A percentile compares a stretch with the other conserved stretches of the same genome.
Evolutionary conservation across 2,888 invertebrate species (phyloP).

Genomic region (Pollenia amentaria): DNA sequence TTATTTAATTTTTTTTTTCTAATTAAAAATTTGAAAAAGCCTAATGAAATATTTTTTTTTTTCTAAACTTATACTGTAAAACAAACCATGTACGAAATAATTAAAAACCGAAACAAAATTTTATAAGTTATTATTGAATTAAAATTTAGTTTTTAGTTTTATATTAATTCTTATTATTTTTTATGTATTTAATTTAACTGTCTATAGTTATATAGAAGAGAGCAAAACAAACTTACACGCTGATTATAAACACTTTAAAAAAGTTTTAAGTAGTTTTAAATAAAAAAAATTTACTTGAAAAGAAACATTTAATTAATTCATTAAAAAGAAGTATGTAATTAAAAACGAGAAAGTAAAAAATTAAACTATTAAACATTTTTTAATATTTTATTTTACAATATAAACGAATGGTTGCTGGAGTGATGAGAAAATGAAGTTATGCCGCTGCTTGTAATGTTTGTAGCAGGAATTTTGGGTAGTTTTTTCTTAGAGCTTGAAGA

Average conservation of each 20-base stretch:
- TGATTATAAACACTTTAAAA: conserved; percentile 61
- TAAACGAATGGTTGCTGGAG: conserved; percentile 40
- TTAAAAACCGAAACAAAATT: conserved; percentile 36
- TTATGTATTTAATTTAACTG: conserved; percentile 43
- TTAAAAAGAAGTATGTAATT: conserved; percentile 28
- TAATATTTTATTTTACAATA: conserved; percentile 35
- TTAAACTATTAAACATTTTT: not conserved
- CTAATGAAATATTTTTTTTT: not conserved
- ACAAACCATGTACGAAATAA: too few relatives aligned
- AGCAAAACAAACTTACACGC: conserved; percentile 38
- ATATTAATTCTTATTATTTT: conserved; percentile 39
- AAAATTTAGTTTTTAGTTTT: conserved; percentile 57
- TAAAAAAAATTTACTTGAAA: conserved; percentile 43
- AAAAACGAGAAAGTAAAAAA: conserved; percentile 36
- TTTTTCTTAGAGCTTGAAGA: conserved; percentile 33
- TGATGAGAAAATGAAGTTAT: conserved; percentile 62
- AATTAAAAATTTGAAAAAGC: conserved; percentile 4
- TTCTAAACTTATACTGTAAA: conserved; percentile 39
- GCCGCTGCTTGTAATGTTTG: conserved; percentile 10
- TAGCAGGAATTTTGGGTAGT: not conserved
- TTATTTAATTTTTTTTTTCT: conserved; percentile 35
- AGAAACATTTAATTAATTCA: conserved; percentile 50
- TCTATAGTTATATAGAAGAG: conserved; percentile 18
- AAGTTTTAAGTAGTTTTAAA: conserved; percentile 70
- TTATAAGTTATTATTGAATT: conserved; percentile 68